Percentiles rank a stretch among this genome's conserved stretches.
phyloP scores from a whole-genome alignment of 2,113 vertebrate genomes.

The Megaptera novaeangliae region DNA sequence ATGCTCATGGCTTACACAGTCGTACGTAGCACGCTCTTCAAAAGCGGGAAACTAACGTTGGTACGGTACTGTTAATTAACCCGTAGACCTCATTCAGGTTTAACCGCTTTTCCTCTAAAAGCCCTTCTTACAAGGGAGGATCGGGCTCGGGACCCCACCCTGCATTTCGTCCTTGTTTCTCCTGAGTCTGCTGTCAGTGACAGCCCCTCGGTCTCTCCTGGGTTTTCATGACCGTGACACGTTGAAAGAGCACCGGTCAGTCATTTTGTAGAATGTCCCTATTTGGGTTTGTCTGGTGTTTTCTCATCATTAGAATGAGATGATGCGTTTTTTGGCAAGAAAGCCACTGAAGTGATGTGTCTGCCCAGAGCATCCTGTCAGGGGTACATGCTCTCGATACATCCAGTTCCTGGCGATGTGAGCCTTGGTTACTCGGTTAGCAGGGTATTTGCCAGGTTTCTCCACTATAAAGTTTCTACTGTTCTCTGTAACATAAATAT shows the following conservation, averaged over 20 bases:
- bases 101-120: fast-evolving
- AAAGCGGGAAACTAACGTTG: neutral
- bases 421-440: fast-evolving
- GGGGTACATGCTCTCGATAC: fast-evolving
- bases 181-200: neutral
- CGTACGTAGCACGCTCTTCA: fast-evolving
- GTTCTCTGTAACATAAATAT: neutral
- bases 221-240: neutral
- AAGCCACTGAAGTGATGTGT: neutral
- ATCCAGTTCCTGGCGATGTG: fast-evolving
- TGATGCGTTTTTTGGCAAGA: neutral
- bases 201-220: neutral
- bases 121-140: neutral
- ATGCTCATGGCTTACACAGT: neutral
- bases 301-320: neutral
- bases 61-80: neutral
- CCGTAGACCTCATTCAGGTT: neutral
- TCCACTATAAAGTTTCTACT: neutral
- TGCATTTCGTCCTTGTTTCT: neutral
- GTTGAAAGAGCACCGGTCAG: neutral
- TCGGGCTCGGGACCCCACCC: fast-evolving
- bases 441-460: neutral
- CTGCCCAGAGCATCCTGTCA: neutral
- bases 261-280: neutral
- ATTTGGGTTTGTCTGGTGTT: neutral